Base-by-base conservation (phyloP, 2,888 invertebrate genomes). In the Platynereis dumerilii region DNA sequence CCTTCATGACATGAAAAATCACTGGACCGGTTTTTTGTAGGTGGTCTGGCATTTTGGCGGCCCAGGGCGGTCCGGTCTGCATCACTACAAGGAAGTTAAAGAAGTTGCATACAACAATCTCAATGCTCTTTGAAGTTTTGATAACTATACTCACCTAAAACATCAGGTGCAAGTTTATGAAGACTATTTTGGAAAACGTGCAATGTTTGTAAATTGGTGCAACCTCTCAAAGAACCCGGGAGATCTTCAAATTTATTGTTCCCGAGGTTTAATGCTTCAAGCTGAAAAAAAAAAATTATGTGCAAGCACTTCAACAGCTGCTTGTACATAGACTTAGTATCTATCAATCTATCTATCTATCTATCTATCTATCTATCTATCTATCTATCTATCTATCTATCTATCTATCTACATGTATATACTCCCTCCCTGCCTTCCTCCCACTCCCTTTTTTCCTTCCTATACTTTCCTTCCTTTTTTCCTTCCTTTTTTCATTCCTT, bases 231-330 rank as follows among this genome's bases (percentile, higher is more conserved):
- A 20, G 74, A 74, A 29, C 76, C 74, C 5, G 81, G 80, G 10
- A 82, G 69, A 22, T 78, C 78, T 64, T 79, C 78, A 58, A 81
- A 69, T n/a, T 75, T 73, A 75, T 82, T 82, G 68, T 80, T 80
- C 20, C 81, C 81, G 27, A 81, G 69, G 65, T 82, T 81, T 54
- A 82, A 66, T 7, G 74, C 71, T 69, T 80, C 78, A 17, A 82
- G 64, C 82, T 82, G 74, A 22, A 72, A 74, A 54, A 61, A n/a
- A 20, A 34, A 39, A 34, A 55, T 10, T 10, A n/a, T n/a, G n/a
- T n/a, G n/a, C n/a, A n/a, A n/a, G 42, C 17, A 42, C 10, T 42
- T 42, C n/a, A n/a, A n/a, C n/a, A n/a, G n/a, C n/a, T n/a, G n/a
- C n/a, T n/a, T n/a, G n/a, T n/a, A n/a, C n/a, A n/a, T n/a, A n/a